Conservation (phyloP, 2,113 vertebrate species). For the Rhinolophus sinicus region DNA sequence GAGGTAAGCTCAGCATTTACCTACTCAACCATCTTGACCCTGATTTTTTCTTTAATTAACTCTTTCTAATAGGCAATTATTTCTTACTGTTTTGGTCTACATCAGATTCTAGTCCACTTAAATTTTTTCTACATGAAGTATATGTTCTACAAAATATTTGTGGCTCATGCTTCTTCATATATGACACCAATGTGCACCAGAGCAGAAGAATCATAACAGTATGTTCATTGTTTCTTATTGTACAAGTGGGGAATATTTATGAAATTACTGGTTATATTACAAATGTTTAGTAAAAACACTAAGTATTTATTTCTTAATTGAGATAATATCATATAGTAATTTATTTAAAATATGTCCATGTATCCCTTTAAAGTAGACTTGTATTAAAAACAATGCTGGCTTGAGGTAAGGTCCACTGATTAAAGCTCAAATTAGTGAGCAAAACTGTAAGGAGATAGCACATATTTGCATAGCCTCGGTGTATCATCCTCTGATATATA, state of each 20-base stretch:
- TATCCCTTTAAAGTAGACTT: conserved; percentile 27
- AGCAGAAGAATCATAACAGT: fast-evolving
- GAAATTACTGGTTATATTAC: not conserved
- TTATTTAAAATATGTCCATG: conserved; percentile 37
- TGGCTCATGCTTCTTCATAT: not conserved
- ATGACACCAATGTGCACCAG: not conserved
- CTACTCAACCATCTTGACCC: no score
- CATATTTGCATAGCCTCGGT: not conserved
- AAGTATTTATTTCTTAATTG: conserved; percentile 42
- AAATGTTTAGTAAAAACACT: conserved; percentile 16
- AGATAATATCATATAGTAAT: conserved; percentile 44
- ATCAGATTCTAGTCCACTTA: not conserved
- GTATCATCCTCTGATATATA: not conserved
- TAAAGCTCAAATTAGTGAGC: not conserved
- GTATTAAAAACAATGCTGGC: not conserved
- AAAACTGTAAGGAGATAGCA: not conserved
- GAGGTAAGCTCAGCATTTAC: no score
- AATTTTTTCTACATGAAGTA: not conserved
- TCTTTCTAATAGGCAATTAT: not conserved
- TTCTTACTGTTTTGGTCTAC: not conserved
- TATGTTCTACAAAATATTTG: not conserved
- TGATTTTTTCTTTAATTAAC: no score
- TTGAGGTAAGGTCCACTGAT: conserved; percentile 22
- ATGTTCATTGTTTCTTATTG: not conserved
- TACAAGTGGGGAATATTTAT: not conserved